Percentiles rank a stretch among this genome's conserved stretches.
Conservation (phyloP, 2,113 vertebrate species). For the Dinomys branickii region DNA sequence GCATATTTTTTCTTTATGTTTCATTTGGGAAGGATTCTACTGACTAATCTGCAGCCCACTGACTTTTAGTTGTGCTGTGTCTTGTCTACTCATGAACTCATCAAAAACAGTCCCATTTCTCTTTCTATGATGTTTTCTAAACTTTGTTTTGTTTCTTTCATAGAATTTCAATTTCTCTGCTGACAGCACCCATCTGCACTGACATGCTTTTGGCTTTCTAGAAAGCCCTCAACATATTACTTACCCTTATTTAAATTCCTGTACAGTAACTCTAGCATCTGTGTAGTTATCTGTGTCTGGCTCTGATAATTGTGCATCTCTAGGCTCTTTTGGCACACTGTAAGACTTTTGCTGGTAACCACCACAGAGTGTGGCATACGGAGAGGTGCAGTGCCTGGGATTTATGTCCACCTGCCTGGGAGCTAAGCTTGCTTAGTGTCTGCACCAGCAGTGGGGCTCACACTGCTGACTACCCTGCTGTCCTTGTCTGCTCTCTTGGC, state of each 20-base stretch:
- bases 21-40: background rate
- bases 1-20: background rate
- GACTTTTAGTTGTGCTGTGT: background rate
- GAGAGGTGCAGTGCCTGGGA: accelerated
- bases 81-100: background rate
- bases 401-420: accelerated
- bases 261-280: background rate
- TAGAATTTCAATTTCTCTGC: background rate
- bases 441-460: no score
- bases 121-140: no score
- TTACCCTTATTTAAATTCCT: background rate
- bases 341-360: background rate
- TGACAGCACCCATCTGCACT: background rate
- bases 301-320: background rate
- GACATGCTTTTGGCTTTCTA: background rate
- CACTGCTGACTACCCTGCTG: background rate
- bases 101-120: background rate
- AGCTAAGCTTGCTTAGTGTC: accelerated
- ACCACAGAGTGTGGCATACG: accelerated
- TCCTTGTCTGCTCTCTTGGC: no score
- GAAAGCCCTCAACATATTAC: background rate
- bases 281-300: background rate
- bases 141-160: background rate
- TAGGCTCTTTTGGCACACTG: background rate
- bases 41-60: no score